Base-by-base conservation (phyloP, 1,140 invertebrate species). In the Periplaneta americana region DNA sequence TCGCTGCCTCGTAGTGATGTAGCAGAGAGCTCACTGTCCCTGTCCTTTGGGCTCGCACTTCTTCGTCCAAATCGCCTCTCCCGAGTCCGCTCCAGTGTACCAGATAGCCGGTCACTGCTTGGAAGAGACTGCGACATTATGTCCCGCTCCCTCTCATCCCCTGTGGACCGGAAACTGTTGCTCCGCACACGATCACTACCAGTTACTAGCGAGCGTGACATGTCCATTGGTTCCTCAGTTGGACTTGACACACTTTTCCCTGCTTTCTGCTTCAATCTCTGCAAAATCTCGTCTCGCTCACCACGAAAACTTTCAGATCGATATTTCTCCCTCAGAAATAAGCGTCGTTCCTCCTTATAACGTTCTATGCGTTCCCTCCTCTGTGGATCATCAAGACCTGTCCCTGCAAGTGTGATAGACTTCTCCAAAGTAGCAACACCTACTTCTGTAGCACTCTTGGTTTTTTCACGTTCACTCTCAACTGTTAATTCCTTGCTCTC, bases 331-430 rank as follows among this genome's bases (percentile, higher is more conserved):
- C 96, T 91, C 32, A 98, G 86, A 85, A 96, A 95, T 79, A 93
- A 94, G 80, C 96, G 90, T n/a, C 96, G 89, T 86, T 97, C 96
- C 86, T 97, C 96, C 89, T 98, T 98, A 86, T 97, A 97, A 85
- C 95, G 94, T 87, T 97, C 96, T 83, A 97, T 97, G 74, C 96
- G 88, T 85, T 96, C 94, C 34, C 94, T 87, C 82, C 94, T 89
- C 5, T 87, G 85, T 2, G 91, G 90, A 84, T 91, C 91, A 36
- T 90, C 90, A 36, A 91, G 85, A 79, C 91, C 90, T 0, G 91
- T 83, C 18, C 17, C 57, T 74, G 48, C 34, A 57, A 82, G 31
- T 34, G 22, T n/a, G 48, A 57, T 32, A 11, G n/a, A 13, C 18
- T 34, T 78, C 22, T 34, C 37, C 33, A 34, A 1, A 33, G 48